Percentiles rank a stretch among this genome's conserved stretches.
These are phyloP conservation scores for Cyprichromis sp. DNA, from an alignment of 2,113 vertebrate genomes.

Conservation along the genomic window DNA sequence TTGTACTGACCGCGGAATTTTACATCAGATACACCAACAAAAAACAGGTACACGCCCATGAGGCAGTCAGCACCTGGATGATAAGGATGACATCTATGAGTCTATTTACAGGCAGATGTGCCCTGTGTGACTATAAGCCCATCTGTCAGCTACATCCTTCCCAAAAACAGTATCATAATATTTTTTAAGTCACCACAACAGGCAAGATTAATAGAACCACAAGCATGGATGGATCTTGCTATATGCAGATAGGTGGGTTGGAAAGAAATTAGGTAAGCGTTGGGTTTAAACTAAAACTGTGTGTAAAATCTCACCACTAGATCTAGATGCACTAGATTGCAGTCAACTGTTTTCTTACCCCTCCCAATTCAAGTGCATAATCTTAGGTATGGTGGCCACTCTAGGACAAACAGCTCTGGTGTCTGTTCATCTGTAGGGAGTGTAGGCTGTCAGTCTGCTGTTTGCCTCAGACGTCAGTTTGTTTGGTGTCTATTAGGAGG, in stretches of 20 bases:
- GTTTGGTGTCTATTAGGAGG: neutral
- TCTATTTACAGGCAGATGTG: neutral
- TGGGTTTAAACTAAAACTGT: neutral
- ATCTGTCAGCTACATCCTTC: neutral
- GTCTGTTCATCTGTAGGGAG: neutral
- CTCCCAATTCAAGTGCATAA: neutral
- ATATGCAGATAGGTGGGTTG: neutral
- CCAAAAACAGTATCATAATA: neutral
- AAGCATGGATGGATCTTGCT: neutral
- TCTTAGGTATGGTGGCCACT: neutral
- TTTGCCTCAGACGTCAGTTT: neutral
- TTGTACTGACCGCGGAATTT: slow-evolving; percentile 80
- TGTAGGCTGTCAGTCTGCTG: neutral
- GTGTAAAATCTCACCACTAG: neutral
- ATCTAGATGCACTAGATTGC: neutral
- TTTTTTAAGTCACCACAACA: neutral
- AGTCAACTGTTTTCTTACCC: neutral
- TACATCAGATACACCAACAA: slow-evolving; percentile 76
- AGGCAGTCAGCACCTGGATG: slow-evolving; percentile 79
- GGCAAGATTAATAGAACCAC: neutral
- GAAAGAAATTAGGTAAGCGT: neutral
- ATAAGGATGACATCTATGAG: neutral
- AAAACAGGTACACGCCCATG: slow-evolving; percentile 84
- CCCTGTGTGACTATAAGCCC: neutral
- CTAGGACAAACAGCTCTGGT: neutral